These are phyloP conservation scores for Eristalinus aeneus DNA, from an alignment of 2,888 invertebrate genomes.

Conservation along the genomic window DNA sequence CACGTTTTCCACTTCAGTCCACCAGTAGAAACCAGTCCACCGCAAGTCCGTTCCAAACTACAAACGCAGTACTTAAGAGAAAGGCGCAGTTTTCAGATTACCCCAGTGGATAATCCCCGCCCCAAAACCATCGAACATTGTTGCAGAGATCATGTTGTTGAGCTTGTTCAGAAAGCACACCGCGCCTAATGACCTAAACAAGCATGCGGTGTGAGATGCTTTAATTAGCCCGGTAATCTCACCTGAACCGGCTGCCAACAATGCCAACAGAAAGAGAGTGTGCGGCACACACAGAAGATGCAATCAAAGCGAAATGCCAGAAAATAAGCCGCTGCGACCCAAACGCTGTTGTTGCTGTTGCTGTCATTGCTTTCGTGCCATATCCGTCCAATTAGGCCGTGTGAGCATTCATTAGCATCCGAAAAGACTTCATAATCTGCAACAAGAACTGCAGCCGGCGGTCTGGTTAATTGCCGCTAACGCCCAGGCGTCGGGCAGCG, in stretches of 20 bases:
- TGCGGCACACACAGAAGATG: neutral
- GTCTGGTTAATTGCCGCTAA: slow-evolving; percentile 17
- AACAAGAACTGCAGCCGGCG: slow-evolving; percentile 12
- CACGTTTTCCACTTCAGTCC: no score
- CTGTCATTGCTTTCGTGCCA: neutral
- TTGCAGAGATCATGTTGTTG: neutral
- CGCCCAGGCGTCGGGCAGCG: neutral
- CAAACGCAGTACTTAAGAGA: neutral
- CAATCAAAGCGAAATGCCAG: neutral
- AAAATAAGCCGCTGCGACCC: neutral
- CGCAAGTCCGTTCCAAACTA: neutral
- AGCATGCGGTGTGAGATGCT: neutral
- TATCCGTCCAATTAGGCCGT: slow-evolving; percentile 27
- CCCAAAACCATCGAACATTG: neutral
- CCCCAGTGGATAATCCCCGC: neutral
- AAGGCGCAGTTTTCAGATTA: neutral
- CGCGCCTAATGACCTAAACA: neutral
- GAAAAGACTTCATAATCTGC: slow-evolving; percentile 3
- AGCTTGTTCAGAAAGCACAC: neutral
- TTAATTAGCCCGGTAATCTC: neutral
- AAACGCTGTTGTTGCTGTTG: no score
- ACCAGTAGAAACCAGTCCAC: no score
- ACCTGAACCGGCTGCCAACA: neutral
- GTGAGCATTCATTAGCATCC: slow-evolving; percentile 4
- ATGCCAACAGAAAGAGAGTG: no score